A percentile compares a stretch with the other conserved stretches of the same genome.
Evolutionary conservation across 2,797 vertebrate species (phyloP).

Genomic region (Bradypodion pumilum): DNA sequence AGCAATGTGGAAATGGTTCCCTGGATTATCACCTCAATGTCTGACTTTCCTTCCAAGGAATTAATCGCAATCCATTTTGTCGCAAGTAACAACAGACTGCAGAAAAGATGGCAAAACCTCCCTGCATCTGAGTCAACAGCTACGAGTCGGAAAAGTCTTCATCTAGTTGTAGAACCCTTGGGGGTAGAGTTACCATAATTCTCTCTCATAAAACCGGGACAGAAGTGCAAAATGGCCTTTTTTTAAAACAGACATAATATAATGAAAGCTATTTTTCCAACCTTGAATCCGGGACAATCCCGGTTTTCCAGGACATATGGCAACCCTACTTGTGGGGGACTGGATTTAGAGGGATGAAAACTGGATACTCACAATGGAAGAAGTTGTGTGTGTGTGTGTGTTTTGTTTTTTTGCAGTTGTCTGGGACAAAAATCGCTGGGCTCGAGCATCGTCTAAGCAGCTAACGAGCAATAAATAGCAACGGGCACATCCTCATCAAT

Average conservation of each 20-base stretch:
- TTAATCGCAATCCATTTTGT: not conserved
- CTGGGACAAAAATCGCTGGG: conserved; percentile 54
- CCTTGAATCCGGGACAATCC: too few relatives aligned
- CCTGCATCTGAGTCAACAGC: conserved; percentile 8
- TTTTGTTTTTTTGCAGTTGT: conserved; percentile 42
- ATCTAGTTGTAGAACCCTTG: too few relatives aligned
- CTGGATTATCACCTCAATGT: rapidly evolving
- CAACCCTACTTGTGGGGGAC: too few relatives aligned
- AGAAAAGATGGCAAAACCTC: not conserved
- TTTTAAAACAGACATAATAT: too few relatives aligned
- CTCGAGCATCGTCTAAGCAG: conserved; percentile 53
- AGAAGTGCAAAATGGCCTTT: too few relatives aligned
- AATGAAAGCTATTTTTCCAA: too few relatives aligned
- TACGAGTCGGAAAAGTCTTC: conserved; percentile 45
- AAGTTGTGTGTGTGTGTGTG: too few relatives aligned
- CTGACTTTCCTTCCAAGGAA: not conserved
- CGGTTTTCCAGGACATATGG: too few relatives aligned
- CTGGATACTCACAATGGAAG: conserved; percentile 55
- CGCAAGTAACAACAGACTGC: not conserved
- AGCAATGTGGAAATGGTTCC: not conserved
- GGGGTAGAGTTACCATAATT: too few relatives aligned
- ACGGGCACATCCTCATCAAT: conserved; percentile 73
- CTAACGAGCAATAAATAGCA: conserved; percentile 75
- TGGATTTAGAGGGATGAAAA: too few relatives aligned
- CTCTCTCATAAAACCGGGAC: too few relatives aligned